A percentile compares a stretch with the other conserved stretches of the same genome.
phyloP scores from a whole-genome alignment of 2,888 invertebrate genomes.

The Drosophila neonasuta region DNA sequence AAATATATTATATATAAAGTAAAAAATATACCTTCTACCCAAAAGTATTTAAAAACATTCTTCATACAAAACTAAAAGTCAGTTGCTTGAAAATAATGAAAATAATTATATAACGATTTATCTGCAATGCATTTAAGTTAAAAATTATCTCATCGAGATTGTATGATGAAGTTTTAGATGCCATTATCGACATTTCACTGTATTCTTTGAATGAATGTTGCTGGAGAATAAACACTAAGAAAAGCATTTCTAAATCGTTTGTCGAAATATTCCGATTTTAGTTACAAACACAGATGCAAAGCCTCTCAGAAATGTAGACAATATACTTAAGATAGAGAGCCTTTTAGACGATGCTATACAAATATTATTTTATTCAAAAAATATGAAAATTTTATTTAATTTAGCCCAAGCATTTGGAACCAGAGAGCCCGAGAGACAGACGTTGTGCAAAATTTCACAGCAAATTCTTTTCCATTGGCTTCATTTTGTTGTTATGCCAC shows the following conservation, averaged over 20 bases:
- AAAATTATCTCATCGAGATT: too few species aligned
- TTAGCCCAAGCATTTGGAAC: slow-evolving; percentile 14
- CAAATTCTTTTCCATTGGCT: slow-evolving; percentile 29
- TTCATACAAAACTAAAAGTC: too few species aligned
- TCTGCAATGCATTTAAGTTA: too few species aligned
- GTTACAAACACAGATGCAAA: slow-evolving; percentile 10
- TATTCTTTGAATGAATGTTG: too few species aligned
- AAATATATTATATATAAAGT: too few species aligned
- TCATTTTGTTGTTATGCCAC: slow-evolving; percentile 27
- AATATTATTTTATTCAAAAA: slow-evolving; percentile 42
- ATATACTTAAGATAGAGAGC: slow-evolving; percentile 27
- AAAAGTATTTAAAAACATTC: too few species aligned
- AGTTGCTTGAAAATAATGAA: too few species aligned
- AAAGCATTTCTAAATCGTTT: neutral
- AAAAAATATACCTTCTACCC: too few species aligned
- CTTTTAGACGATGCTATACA: slow-evolving; percentile 23
- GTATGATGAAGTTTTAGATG: too few species aligned
- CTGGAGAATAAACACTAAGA: too few species aligned
- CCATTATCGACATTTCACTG: too few species aligned
- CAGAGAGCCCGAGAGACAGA: slow-evolving; percentile 8
- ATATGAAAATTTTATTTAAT: slow-evolving; percentile 45
- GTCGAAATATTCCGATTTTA: slow-evolving; percentile 10
- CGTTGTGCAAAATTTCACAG: slow-evolving; percentile 29
- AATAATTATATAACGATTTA: too few species aligned
- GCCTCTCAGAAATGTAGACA: slow-evolving; percentile 17